Evolutionary conservation across 1,140 invertebrate species (phyloP).

Genomic region (Coelopa frigida): DNA sequence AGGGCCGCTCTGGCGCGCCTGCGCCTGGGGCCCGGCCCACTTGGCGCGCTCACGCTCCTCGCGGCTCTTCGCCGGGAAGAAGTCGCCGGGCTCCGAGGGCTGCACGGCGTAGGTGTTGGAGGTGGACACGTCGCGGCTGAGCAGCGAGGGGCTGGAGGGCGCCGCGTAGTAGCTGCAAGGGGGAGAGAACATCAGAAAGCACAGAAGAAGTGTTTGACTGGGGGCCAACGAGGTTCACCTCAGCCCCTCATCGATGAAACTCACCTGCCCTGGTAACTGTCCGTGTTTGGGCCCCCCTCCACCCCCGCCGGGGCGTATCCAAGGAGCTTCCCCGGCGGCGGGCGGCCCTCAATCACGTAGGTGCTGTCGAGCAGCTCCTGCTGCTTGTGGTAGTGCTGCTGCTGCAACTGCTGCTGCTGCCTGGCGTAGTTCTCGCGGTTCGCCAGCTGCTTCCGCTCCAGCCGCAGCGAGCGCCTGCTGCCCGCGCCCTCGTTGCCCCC

Average conservation of each 20-base stretch:
- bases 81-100: slow-evolving; percentile 29
- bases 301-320: slow-evolving; percentile 17
- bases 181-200: neutral
- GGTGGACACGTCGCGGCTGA: slow-evolving; percentile 31
- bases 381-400: slow-evolving; percentile 8
- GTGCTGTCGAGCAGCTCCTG: slow-evolving; percentile 10
- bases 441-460: slow-evolving; percentile 11
- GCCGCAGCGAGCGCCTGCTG: slow-evolving; percentile 5
- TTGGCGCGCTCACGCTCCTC: slow-evolving; percentile 55
- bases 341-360: slow-evolving; percentile 23
- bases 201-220: neutral
- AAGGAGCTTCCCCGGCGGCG: slow-evolving; percentile 13
- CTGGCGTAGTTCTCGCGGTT: slow-evolving; percentile 11
- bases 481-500: slow-evolving; percentile 6
- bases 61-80: slow-evolving; percentile 17
- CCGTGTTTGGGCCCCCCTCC: neutral
- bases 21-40: slow-evolving; percentile 50
- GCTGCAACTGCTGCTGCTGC: slow-evolving; percentile 9
- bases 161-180: slow-evolving; percentile 13
- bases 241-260: too few species aligned
- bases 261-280: slow-evolving; percentile 11
- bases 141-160: slow-evolving; percentile 23
- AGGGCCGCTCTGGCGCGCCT: slow-evolving; percentile 16
- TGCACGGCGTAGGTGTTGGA: slow-evolving; percentile 40
- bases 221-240: too few species aligned